Evolutionary conservation across 1,140 invertebrate species (phyloP), one percentile per base, ranked within the genome.

Genomic region (Microvelia longipes): DNA sequence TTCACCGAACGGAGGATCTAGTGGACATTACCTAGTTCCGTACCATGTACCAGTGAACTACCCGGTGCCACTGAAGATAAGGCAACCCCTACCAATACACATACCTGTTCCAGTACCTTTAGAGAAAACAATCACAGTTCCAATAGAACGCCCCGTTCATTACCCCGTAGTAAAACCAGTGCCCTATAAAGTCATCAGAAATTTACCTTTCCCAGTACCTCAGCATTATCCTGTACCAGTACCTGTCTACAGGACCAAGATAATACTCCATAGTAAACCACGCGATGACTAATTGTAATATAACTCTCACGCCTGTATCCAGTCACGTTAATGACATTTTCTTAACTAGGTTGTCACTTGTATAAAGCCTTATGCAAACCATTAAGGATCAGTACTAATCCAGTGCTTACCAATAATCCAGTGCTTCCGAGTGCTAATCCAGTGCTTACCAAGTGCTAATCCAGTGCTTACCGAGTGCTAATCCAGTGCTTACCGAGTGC

Each of bases 191-290:
- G 65, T 70, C 14, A 67, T 70, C 29, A 66, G 64, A 28, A 66
- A 30, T 24, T 25, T 70, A 1, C 69, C 69, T 1, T 30, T 66
- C 26, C 69, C 69, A 19, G 69, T 70, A 24, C 69, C 69, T 64
- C 65, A 70, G 28, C 69, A 63, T 15, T 70, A 70, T 28, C 69
- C 69, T 26, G 69, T 70, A 15, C 69, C 69, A 26, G 69, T 70
- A 27, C 69, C 69, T 35, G 35, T 70, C 65, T 70, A 70, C 65
- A 70, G 64, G 29, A 64, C 65, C 28, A 70, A 70, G 29, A 60
- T 66, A 25, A 67, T 70, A 19, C 2, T 64, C 25, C 62, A 64
- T 26, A 25, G 15, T 2, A 64, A 64, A 26, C 24, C 62, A 5
- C 35, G n/a, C n/a, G n/a, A n/a, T n/a, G n/a, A n/a, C n/a, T n/a